phyloP scores from a whole-genome alignment of 2,113 vertebrate genomes.

The Promerops cafer region DNA sequence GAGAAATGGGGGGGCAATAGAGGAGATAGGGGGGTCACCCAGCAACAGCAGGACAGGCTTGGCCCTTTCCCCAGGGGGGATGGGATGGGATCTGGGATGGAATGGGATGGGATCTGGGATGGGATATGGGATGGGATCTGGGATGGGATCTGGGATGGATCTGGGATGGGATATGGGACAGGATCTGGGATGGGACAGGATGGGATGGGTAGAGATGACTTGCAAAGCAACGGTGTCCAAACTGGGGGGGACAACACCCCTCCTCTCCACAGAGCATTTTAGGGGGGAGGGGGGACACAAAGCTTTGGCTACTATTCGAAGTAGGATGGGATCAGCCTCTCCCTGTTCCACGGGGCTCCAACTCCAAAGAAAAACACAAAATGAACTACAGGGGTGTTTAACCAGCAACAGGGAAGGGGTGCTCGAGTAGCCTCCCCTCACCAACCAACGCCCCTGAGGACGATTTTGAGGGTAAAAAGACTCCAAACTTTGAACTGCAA shows the following conservation, averaged over 20 bases:
- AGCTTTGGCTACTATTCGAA: neutral
- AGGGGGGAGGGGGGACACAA: neutral
- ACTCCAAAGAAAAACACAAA: neutral
- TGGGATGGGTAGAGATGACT: neutral
- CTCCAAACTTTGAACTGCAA: neutral
- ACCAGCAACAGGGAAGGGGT: neutral
- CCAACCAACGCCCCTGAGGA: neutral
- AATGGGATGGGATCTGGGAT: no score
- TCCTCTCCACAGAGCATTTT: neutral
- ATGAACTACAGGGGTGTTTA: neutral
- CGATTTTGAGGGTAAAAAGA: neutral
- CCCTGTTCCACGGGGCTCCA: neutral
- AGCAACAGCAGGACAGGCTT: rapidly evolving
- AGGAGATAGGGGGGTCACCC: neutral
- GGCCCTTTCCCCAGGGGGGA: neutral
- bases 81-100: neutral
- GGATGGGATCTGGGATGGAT: no score
- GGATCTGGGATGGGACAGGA: neutral
- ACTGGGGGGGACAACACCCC: neutral
- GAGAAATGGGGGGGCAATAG: neutral
- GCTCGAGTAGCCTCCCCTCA: neutral
- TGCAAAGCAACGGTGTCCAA: neutral
- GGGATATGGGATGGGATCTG: no score
- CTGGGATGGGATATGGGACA: neutral
- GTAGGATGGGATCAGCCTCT: neutral